A percentile compares a stretch with the other conserved stretches of the same genome.
These are phyloP conservation scores for Maccullochella peelii DNA, from an alignment of 2,113 vertebrate genomes.

Conservation along the genomic window DNA sequence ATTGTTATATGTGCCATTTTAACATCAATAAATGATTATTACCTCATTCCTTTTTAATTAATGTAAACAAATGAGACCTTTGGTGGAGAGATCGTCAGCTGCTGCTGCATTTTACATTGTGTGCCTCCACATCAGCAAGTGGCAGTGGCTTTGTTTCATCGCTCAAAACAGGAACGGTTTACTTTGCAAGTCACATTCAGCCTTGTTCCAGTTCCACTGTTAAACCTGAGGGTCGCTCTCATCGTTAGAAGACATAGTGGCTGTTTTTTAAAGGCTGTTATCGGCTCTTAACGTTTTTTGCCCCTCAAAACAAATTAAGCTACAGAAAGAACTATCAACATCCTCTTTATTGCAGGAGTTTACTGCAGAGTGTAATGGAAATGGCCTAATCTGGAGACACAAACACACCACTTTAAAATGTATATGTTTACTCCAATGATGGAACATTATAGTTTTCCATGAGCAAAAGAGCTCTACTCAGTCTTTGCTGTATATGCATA, in stretches of 20 bases:
- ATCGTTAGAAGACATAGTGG: conserved; percentile 1
- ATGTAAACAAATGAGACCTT: conserved; percentile 30
- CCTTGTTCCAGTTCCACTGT: background rate
- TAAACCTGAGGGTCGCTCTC: conserved; percentile 4
- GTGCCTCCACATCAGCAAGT: conserved; percentile 3
- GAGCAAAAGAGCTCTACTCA: background rate
- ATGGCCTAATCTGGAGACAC: conserved; percentile 17
- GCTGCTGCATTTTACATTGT: conserved; percentile 19
- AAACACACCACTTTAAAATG: conserved; percentile 20
- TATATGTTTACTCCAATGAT: background rate
- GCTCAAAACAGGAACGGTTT: conserved; percentile 9
- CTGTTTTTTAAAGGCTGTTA: conserved; percentile 23
- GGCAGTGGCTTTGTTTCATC: background rate
- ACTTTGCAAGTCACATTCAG: conserved; percentile 8
- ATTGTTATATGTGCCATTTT: conserved; percentile 49
- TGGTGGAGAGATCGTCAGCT: conserved; percentile 18
- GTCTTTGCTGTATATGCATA: background rate
- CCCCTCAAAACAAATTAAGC: conserved; percentile 42
- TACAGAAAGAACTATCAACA: conserved; percentile 33
- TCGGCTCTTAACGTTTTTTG: conserved; percentile 27
- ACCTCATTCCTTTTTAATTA: conserved; percentile 63
- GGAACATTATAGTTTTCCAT: background rate
- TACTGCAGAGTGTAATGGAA: conserved; percentile 40
- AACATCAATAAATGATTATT: conserved; percentile 86
- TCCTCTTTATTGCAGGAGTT: conserved; percentile 34